Evolutionary conservation across 2,113 vertebrate genomes (phyloP).

Genomic region (Leptodactylus fuscus): DNA sequence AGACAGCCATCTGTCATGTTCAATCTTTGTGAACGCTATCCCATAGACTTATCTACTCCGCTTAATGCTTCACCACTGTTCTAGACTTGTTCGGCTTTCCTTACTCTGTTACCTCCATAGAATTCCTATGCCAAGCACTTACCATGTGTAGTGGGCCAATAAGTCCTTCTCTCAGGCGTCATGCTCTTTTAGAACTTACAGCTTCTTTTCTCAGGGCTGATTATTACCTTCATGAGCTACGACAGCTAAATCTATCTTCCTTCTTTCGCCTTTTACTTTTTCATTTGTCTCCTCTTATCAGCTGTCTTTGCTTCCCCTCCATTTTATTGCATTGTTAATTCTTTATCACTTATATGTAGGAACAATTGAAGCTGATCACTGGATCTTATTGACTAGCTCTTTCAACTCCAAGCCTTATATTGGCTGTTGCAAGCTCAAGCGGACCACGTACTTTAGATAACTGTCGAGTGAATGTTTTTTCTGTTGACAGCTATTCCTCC

Average conservation of each 20-base stretch:
- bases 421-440: background rate
- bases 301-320: conserved; percentile 16
- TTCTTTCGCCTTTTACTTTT: conserved; percentile 38
- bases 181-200: conserved; percentile 8
- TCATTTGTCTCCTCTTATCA: conserved; percentile 21
- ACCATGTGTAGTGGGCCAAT: background rate
- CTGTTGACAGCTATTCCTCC: too few species aligned
- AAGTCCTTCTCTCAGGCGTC: conserved; percentile 25
- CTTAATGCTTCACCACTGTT: background rate
- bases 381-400: background rate
- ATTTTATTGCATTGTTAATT: conserved; percentile 24
- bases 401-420: background rate
- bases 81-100: background rate
- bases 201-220: conserved; percentile 18
- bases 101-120: background rate
- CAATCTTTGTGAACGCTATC: background rate
- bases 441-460: too few species aligned
- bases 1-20: background rate
- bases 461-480: too few species aligned
- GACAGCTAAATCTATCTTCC: conserved; percentile 46
- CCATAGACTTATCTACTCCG: background rate
- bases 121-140: background rate
- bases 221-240: conserved; percentile 18
- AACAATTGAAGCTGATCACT: conserved; percentile 9
- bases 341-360: background rate